Evolutionary conservation across 2,888 invertebrate genomes (phyloP).

Genomic region (Congeria kusceri): DNA sequence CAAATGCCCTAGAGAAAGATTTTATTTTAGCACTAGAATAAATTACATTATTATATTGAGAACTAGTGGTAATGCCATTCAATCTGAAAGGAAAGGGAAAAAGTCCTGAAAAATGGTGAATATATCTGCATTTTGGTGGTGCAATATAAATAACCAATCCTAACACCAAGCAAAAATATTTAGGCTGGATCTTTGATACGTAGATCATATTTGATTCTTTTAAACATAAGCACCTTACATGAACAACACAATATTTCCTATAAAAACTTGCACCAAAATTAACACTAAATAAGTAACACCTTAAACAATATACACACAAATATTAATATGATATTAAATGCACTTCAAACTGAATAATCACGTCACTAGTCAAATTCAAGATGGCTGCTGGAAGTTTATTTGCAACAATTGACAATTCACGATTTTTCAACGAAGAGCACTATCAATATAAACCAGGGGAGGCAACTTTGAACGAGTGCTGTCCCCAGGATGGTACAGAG

Average conservation of each 20-base stretch:
- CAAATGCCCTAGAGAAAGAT: neutral
- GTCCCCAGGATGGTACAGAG: neutral
- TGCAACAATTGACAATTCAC: slow-evolving; percentile 4
- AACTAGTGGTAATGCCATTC: slow-evolving; percentile 41
- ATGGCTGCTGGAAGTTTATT: slow-evolving; percentile 47
- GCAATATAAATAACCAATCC: slow-evolving; percentile 19
- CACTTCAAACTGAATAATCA: neutral
- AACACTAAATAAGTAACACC: too few relatives aligned
- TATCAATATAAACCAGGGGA: too few relatives aligned
- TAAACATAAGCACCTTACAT: too few relatives aligned
- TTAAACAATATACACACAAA: neutral
- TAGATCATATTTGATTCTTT: too few relatives aligned
- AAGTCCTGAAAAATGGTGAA: slow-evolving; percentile 78
- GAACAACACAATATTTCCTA: too few relatives aligned
- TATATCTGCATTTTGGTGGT: slow-evolving; percentile 61
- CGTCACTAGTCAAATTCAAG: slow-evolving; percentile 63
- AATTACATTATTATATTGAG: slow-evolving; percentile 21
- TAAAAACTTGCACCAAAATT: too few relatives aligned
- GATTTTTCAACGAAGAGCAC: neutral
- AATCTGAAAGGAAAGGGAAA: slow-evolving; percentile 81
- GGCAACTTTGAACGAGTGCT: neutral
- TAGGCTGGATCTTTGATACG: too few relatives aligned
- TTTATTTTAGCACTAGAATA: neutral
- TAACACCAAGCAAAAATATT: slow-evolving; percentile 2
- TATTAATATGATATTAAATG: neutral